Evolutionary conservation across 2,113 vertebrate genomes (phyloP).

Genomic region (Cynoglossus semilaevis): DNA sequence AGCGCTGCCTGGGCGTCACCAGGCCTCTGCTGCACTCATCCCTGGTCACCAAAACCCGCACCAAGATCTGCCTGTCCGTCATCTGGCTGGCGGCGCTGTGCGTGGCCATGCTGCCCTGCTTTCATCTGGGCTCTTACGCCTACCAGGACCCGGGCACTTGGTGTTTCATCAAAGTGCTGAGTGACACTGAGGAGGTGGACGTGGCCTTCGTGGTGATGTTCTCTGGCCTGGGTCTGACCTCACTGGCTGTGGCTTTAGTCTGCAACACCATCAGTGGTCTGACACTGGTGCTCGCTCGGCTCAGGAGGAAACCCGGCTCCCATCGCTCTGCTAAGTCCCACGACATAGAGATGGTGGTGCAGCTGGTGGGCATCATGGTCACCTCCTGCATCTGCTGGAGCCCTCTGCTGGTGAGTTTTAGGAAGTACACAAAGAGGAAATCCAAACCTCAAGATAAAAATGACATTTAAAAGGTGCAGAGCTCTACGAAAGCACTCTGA

Average conservation of each 20-base stretch:
- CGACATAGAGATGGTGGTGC: conserved; percentile 91
- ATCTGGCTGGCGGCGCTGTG: conserved; percentile 78
- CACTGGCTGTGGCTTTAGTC: conserved; percentile 78
- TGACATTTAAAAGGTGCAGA: background rate
- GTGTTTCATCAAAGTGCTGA: conserved; percentile 83
- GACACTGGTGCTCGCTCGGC: conserved; percentile 80
- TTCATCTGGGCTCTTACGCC: conserved; percentile 79
- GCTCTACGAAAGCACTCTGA: background rate
- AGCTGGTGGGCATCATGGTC: conserved; percentile 87
- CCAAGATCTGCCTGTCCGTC: conserved; percentile 72
- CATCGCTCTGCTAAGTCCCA: conserved; percentile 77
- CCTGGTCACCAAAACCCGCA: conserved; percentile 77
- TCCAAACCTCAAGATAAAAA: background rate
- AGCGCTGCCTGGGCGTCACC: conserved; percentile 86
- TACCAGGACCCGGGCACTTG: conserved; percentile 83
- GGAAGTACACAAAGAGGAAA: conserved; percentile 1
- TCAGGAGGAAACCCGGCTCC: conserved; percentile 69
- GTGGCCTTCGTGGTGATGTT: conserved; percentile 80
- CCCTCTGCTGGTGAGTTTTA: conserved; percentile 83
- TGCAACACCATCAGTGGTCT: conserved; percentile 87
- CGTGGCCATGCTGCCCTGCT: conserved; percentile 81
- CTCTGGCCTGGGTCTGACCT: conserved; percentile 80
- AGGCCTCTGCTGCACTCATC: conserved; percentile 82
- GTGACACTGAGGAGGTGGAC: conserved; percentile 64
- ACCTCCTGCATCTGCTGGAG: conserved; percentile 90